Percentiles rank a stretch among this genome's conserved stretches.
Evolutionary conservation across 2,888 invertebrate genomes (phyloP).

Genomic region (Synanthedon tipuliformis): DNA sequence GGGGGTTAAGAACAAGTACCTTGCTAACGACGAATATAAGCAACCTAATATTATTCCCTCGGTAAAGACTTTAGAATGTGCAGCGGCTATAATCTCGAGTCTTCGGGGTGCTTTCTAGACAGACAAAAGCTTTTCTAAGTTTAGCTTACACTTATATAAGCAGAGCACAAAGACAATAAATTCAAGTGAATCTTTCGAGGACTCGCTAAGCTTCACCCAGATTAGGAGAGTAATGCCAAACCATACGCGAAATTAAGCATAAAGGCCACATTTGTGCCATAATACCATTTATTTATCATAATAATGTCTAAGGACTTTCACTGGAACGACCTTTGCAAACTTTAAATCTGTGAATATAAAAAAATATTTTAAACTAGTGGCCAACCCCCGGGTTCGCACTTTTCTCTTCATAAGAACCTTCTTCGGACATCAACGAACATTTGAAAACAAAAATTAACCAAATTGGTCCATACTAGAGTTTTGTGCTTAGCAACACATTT

Average conservation of each 20-base stretch:
- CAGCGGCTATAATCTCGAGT: conserved; percentile 14
- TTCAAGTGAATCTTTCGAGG: conserved; percentile 36
- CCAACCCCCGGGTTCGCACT: too few species aligned
- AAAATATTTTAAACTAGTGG: too few species aligned
- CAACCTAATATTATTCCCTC: not conserved
- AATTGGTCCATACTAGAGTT: too few species aligned
- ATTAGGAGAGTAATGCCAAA: conserved; percentile 36
- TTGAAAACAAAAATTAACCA: too few species aligned
- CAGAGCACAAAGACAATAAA: conserved; percentile 48
- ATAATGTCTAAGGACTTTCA: not conserved
- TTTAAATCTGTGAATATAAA: too few species aligned
- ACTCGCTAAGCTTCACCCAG: conserved; percentile 37
- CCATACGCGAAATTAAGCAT: conserved; percentile 37
- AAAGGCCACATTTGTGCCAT: conserved; percentile 25
- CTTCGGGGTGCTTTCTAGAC: conserved; percentile 14
- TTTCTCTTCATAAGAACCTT: too few species aligned
- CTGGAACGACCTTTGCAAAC: too few species aligned
- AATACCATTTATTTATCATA: conserved; percentile 5
- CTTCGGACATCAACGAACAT: too few species aligned
- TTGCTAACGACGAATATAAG: not conserved
- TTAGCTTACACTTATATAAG: conserved; percentile 30
- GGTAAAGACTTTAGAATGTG: conserved; percentile 9
- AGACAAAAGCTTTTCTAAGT: conserved; percentile 33
- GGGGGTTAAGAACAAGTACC: not conserved
- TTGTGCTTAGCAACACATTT: too few species aligned